Conservation (phyloP, 2,797 vertebrate species). For the Thripadectes ignobilis region DNA sequence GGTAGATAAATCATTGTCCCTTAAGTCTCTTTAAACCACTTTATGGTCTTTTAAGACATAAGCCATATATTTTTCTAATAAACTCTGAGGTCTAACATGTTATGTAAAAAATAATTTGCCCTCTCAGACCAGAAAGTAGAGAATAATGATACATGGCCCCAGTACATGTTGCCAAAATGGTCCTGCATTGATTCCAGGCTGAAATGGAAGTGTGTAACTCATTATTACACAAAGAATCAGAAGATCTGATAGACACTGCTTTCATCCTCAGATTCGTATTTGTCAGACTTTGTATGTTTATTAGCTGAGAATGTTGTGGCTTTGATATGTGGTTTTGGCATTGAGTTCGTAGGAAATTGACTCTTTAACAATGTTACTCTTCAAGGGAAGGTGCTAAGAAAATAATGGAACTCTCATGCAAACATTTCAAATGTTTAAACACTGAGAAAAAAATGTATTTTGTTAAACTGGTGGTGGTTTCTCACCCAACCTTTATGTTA, state of each 20-base stretch:
- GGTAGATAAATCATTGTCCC: constrained; percentile 54
- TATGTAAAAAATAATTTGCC: constrained; percentile 44
- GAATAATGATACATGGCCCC: neutral
- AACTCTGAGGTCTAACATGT: constrained; percentile 35
- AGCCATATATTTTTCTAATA: constrained; percentile 56
- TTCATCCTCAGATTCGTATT: neutral
- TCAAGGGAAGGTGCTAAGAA: neutral
- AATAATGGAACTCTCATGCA: neutral
- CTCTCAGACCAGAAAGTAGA: constrained; percentile 10
- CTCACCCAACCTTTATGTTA: neutral
- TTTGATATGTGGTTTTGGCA: neutral
- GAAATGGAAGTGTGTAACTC: neutral
- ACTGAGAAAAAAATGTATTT: neutral
- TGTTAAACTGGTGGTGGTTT: neutral
- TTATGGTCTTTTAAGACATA: constrained; percentile 43
- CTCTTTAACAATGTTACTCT: neutral
- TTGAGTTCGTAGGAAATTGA: neutral
- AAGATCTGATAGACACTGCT: neutral
- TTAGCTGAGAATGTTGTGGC: neutral
- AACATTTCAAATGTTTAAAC: neutral
- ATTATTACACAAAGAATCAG: neutral
- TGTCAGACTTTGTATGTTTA: neutral
- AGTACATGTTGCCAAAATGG: neutral
- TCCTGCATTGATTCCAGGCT: neutral
- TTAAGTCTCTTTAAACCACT: constrained; percentile 48